A percentile compares a stretch with the other conserved stretches of the same genome.
Evolutionary conservation across 35 echinoderm and acorn worm species (phyloP).

Genomic region (Apostichopus japonicus): DNA sequence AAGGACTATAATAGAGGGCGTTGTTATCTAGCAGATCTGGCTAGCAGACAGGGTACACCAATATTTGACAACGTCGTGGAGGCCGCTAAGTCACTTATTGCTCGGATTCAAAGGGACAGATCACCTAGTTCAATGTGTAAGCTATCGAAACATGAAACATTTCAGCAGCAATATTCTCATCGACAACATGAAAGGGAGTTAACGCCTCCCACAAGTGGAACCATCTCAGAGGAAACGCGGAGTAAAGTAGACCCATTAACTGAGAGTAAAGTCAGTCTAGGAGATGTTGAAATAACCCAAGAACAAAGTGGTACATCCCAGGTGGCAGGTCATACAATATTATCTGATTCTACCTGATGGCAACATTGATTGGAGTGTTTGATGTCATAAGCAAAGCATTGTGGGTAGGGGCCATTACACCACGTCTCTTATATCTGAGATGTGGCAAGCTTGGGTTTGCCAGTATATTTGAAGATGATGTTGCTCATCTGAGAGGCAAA

Average conservation of each 20-base stretch:
- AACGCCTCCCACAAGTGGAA: background rate
- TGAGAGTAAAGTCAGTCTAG: background rate
- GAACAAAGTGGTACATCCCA: background rate
- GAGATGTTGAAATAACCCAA: background rate
- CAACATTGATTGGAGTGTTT: background rate
- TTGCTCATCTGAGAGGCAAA: no score
- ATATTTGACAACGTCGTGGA: conserved; percentile 82
- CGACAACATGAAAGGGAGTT: background rate
- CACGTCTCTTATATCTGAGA: no score
- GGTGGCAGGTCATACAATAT: background rate
- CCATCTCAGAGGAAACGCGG: background rate
- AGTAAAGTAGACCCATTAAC: background rate
- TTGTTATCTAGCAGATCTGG: conserved; percentile 85
- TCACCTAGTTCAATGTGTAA: background rate
- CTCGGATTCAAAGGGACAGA: conserved; percentile 73
- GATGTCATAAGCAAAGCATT: background rate
- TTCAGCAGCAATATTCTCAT: background rate
- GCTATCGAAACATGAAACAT: background rate
- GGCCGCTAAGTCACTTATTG: conserved; percentile 69
- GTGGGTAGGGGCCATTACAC: no score
- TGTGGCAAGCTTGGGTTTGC: no score
- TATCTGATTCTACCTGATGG: background rate
- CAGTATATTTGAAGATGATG: no score
- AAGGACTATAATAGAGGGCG: conserved; percentile 96
- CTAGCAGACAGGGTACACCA: conserved; percentile 75